Evolutionary conservation across 1,140 invertebrate species (phyloP), one percentile per base, ranked within the genome.

Genomic region (Planococcus citri): DNA sequence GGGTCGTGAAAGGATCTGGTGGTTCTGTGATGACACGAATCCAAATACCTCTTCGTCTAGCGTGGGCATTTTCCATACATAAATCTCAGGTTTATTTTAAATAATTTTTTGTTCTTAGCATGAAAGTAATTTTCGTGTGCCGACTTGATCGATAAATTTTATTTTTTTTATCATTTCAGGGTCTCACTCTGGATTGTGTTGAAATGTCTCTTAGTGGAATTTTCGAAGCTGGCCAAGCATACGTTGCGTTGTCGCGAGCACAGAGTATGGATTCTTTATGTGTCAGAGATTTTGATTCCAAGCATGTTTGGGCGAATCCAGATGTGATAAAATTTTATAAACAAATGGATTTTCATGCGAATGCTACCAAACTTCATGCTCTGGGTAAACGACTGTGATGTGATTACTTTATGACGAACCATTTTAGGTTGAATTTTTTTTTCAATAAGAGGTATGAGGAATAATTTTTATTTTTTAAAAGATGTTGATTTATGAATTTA

Each of bases 31-130:
- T 90, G 1, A 82, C 82, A 29, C 80, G 92, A n/a, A 85, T 85
- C 75, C 90, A 92, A 77, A 78, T 97, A 2, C 95, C 95, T 0
- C 79, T 97, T 0, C 91, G 92, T 76, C 79, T 98, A 14, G 95
- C 94, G 14, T 98, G 94, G 94, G 94, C 94, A 0, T 95, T 97
- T 79, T 97, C 94, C 1, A 97, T 97, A 74, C 95, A 98, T 77
- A 98, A 97, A 80, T 94, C 90, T 70, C 92, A 83, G 75, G 80
- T 80, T 72, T 68, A 22, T 20, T 69, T 25, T 22, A 17, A 58
- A n/a, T n/a, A 60, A 51, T 71, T n/a, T 3, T 33, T 33, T n/a
- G n/a, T n/a, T n/a, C n/a, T n/a, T n/a, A n/a, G n/a, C n/a, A n/a
- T n/a, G n/a, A n/a, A n/a, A n/a, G n/a, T n/a, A n/a, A n/a, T n/a